Evolutionary conservation across 2,113 vertebrate genomes (phyloP), one percentile per base, ranked within the genome.

Genomic region (Columbina picui): DNA sequence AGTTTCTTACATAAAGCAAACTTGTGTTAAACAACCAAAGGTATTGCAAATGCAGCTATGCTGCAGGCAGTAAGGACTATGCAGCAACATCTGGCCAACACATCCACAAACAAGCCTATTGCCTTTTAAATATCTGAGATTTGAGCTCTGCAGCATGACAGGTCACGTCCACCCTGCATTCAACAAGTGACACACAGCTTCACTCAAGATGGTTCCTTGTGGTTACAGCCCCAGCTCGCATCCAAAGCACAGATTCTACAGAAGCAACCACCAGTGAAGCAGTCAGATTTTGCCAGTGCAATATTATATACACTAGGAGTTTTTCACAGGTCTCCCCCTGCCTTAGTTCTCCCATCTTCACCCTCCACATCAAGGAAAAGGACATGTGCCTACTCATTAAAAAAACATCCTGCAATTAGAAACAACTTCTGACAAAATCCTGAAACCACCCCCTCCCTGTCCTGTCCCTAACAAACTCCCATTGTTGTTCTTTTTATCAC

Each of bases 401-500:
- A 86, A 95, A 94, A 95, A 95, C 92, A 96, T 96, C 96, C 90
- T 94, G 93, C 83, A 94, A 96, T 84, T 95, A 92, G 90, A 95
- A 94, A 93, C 27, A 0, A 80, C 76, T 95, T 88, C 82, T 96
- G 83, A 95, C 79, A 95, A 92, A 94, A 70, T 82, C 88, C 85
- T 96, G 76, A 93, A 93, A 77, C 69, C 41, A 94, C 80, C 4
- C 76, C 88, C 69, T 95, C 90, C 86, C 57, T 81, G 90, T 94
- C 94, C 90, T 91, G 77, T 92, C 88, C 60, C 36, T 60, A 84
- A 93, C 88, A 93, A 96, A 89, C 60, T 93, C 68, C 87, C 73
- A 94, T 79, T 96, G 90, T 88, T 96, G 56, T 68, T 87, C 86
- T 79, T 84, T 95, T 92, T 92, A 96, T 71, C 88, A 71, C 56